Evolutionary conservation across 2,888 invertebrate species (phyloP), one percentile per base, ranked within the genome.

Genomic region (Acleris literana): DNA sequence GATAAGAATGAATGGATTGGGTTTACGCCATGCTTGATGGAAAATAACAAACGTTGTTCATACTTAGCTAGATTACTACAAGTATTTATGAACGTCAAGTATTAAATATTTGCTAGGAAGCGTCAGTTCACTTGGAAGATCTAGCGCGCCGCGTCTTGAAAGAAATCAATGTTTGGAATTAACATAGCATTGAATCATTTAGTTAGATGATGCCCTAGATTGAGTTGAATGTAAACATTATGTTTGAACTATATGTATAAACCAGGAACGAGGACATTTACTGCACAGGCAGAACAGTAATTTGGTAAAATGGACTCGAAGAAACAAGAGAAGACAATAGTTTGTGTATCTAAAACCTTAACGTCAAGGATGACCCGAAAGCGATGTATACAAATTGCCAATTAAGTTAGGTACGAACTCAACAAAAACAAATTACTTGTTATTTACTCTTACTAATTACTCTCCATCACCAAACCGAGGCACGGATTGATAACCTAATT

Each of bases 401-500:
- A 51, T 57, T 44, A 57, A 51, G 39, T 29, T 44, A 57, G 44
- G 20, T 11, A 39, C 39, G 39, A 58, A 53, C 29, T 43, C 18
- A 56, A 18, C 17, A 5, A 57, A 52, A 51, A 63, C 52, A 46
- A 64, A n/a, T 18, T 17, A 53, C 57, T 64, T 39, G 48, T 49
- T 59, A 57, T 57, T 57, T 64, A 39, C 58, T 48, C 18, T 22
- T 20, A 59, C 49, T 59, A 60, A 64, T 59, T 49, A 59, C 43
- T 13, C 48, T 60, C 49, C 54, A 29, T 55, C 49, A 55, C 64
- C 48, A 43, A 54, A 53, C 39, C 59, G 60, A 55, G 56, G 29
- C 51, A 60, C 39, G 56, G 44, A 59, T 44, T 64, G 66, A 62
- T 66, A 66, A 66, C 66, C 61, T 46, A 57, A 66, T 66, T 53